These are phyloP conservation scores for Anthopleura sola DNA, from an alignment of 64 coral and sea anemone species.

Conservation along the genomic window DNA sequence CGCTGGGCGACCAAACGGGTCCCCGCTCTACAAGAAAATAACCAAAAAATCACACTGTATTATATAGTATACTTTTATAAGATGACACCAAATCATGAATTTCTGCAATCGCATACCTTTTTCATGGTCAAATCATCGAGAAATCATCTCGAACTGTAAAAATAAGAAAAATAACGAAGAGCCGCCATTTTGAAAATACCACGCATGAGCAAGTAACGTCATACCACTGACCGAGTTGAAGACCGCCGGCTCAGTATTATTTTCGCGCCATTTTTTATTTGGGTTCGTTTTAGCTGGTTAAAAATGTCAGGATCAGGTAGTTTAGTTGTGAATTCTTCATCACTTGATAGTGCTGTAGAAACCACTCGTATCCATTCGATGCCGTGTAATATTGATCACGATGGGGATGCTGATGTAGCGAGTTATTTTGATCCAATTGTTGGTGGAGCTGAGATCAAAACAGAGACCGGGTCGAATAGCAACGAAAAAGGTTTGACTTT, in stretches of 20 bases:
- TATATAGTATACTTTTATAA: not conserved
- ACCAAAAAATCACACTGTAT: not conserved
- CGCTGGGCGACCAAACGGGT: slow-evolving; percentile 8
- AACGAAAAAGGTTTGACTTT: not conserved
- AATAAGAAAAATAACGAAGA: not conserved
- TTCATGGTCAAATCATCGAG: not conserved
- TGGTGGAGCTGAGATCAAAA: not conserved
- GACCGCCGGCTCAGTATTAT: not conserved
- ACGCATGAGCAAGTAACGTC: not conserved
- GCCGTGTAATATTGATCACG: slow-evolving; percentile 73
- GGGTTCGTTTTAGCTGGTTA: not conserved
- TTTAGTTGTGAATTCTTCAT: not conserved
- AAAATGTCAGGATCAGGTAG: slow-evolving; percentile 6
- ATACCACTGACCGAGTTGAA: not conserved
- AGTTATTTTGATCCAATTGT: slow-evolving; percentile 71
- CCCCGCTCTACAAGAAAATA: not conserved
- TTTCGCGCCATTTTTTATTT: slow-evolving; percentile 15
- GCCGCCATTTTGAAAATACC: slow-evolving; percentile 18
- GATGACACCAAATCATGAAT: not conserved
- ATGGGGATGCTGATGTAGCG: slow-evolving; percentile 56
- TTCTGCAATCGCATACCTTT: not conserved
- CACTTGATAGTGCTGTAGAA: slow-evolving; percentile 19
- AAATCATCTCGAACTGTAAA: not conserved
- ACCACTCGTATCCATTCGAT: slow-evolving; percentile 66
- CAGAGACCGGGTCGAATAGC: not conserved